Evolutionary conservation across 2,113 vertebrate species (phyloP).

Genomic region (Eretmochelys imbricata): DNA sequence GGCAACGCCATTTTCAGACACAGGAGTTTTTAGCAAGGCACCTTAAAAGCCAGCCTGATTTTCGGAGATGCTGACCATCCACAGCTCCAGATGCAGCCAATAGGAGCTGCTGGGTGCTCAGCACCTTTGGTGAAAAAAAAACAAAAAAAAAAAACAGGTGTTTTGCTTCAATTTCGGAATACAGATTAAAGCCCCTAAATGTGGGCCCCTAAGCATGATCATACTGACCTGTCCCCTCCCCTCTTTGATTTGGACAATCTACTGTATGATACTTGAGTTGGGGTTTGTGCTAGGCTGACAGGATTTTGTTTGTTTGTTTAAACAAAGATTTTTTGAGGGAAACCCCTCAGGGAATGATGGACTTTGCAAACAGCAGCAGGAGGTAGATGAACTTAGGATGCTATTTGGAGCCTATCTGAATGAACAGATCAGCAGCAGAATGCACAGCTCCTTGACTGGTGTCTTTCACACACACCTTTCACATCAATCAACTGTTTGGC

Average conservation of each 20-base stretch:
- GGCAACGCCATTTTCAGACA: not conserved
- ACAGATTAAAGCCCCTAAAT: too few relatives aligned
- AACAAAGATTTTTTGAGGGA: not conserved
- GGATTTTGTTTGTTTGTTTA: not conserved
- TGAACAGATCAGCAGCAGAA: not conserved
- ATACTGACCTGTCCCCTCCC: not conserved
- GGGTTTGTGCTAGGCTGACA: not conserved
- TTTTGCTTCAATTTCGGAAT: too few relatives aligned
- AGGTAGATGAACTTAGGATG: not conserved
- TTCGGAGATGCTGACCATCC: not conserved
- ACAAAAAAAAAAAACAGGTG: too few relatives aligned
- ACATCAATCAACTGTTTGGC: too few relatives aligned
- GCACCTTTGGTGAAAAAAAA: not conserved
- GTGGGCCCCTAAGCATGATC: not conserved
- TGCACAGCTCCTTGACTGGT: not conserved
- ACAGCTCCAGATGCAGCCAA: not conserved
- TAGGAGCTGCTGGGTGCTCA: not conserved
- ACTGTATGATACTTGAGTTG: not conserved
- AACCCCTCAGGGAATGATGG: not conserved
- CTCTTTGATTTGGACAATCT: not conserved
- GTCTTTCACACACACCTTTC: not conserved
- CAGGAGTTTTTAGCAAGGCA: not conserved
- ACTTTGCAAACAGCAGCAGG: not conserved
- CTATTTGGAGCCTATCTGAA: not conserved
- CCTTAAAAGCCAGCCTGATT: not conserved